Evolutionary conservation across 2,113 vertebrate species (phyloP).

Genomic region (Monarcha castaneiventris): DNA sequence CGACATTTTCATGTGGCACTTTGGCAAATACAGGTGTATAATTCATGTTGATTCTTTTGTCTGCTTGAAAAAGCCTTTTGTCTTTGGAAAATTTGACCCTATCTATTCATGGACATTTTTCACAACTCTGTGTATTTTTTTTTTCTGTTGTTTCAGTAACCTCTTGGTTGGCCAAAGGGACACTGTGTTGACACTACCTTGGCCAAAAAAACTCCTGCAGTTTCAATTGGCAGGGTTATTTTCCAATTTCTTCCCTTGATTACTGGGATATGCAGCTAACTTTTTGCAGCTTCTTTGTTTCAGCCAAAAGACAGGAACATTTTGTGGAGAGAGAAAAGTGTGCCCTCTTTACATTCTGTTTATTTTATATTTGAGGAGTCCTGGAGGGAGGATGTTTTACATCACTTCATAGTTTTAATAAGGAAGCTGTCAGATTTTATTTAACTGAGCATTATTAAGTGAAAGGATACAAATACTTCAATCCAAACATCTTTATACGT

Average conservation of each 20-base stretch:
- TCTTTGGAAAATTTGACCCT: neutral
- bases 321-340: neutral
- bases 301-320: neutral
- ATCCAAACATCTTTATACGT: neutral
- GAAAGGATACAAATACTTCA: neutral
- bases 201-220: conserved; percentile 32
- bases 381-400: neutral
- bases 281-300: conserved; percentile 17
- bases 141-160: neutral
- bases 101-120: neutral
- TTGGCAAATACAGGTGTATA: conserved; percentile 24
- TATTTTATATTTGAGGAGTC: conserved; percentile 5
- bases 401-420: neutral
- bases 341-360: conserved; percentile 2
- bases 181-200: neutral
- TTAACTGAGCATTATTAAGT: neutral
- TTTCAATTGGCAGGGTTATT: conserved; percentile 30
- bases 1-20: neutral
- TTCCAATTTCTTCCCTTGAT: conserved; percentile 21
- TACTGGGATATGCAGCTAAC: conserved; percentile 12
- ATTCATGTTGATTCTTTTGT: neutral
- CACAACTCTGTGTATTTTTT: neutral
- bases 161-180: neutral
- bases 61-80: neutral
- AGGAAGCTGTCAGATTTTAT: conserved; percentile 17